A percentile compares a stretch with the other conserved stretches of the same genome.
Conservation (phyloP, 2,888 invertebrate genomes). For the Coenonympha glycerion region DNA sequence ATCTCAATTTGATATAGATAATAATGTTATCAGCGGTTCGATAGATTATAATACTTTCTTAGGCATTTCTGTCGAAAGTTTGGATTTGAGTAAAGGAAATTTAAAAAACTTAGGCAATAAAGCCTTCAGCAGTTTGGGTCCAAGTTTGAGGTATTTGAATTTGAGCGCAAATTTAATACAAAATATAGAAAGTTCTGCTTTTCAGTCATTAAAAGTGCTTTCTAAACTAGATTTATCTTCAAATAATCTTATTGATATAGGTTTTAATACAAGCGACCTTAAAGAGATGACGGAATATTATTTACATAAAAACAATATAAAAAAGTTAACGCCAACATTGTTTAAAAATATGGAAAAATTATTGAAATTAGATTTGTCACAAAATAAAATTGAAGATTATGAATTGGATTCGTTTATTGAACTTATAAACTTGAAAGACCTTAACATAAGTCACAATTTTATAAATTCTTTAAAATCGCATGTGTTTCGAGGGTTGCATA, state of each 20-base stretch:
- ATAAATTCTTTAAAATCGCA: conserved; percentile 3
- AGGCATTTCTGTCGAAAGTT: conserved; percentile 10
- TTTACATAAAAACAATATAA: conserved; percentile 17
- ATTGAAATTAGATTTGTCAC: conserved; percentile 13
- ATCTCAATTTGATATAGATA: conserved; percentile 11
- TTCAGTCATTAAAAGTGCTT: conserved; percentile 11
- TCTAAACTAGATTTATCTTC: conserved; percentile 17
- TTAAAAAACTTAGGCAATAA: conserved; percentile 12
- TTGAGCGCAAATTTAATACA: conserved; percentile 18
- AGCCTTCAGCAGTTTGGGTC: conserved; percentile 16
- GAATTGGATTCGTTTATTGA: conserved; percentile 14
- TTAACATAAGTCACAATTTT: conserved; percentile 15
- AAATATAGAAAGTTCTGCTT: conserved; percentile 12
- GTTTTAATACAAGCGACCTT: conserved; percentile 17
- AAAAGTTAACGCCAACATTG: conserved; percentile 10
- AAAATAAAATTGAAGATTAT: conserved; percentile 13
- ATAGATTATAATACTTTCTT: conserved; percentile 18
- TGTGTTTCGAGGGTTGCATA: conserved; percentile 10
- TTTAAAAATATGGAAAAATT: conserved; percentile 12
- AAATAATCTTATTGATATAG: conserved; percentile 13
- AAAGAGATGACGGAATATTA: conserved; percentile 14
- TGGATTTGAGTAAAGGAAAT: conserved; percentile 17
- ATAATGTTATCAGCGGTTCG: conserved; percentile 13
- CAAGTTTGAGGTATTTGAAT: conserved; percentile 14
- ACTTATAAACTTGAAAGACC: conserved; percentile 8